These are phyloP conservation scores for Digitonthophagus gazella DNA, from an alignment of 2,888 invertebrate species.

Conservation along the genomic window DNA sequence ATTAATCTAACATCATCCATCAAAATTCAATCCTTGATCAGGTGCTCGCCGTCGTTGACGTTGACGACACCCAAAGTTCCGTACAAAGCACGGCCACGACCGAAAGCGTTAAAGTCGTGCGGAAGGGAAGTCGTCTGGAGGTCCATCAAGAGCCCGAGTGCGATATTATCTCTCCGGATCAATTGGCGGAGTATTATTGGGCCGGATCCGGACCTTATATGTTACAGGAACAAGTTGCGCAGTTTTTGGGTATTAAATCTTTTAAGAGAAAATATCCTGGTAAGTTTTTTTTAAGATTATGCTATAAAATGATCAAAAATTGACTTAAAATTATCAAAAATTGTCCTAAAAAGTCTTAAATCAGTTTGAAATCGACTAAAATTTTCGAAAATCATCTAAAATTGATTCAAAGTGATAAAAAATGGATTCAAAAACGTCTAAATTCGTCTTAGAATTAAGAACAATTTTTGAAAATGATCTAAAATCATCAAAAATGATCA, in stretches of 20 bases:
- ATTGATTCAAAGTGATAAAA: too few species aligned
- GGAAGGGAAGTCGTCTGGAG: conserved; percentile 41
- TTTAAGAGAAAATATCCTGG: conserved; percentile 97
- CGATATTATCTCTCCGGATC: conserved; percentile 66
- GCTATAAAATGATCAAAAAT: too few species aligned
- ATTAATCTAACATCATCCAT: too few species aligned
- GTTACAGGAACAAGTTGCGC: conserved; percentile 95
- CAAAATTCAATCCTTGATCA: too few species aligned
- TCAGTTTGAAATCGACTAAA: too few species aligned
- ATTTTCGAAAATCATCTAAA: too few species aligned
- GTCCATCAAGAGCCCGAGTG: conserved; percentile 46
- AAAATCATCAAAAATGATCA: too few species aligned
- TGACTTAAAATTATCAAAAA: too few species aligned
- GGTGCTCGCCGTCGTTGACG: conserved; percentile 36
- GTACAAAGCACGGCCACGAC: conserved; percentile 71
- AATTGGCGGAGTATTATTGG: conserved; percentile 94
- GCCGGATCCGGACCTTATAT: conserved; percentile 78
- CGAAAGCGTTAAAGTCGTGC: conserved; percentile 56
- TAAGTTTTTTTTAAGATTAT: conserved; percentile 51
- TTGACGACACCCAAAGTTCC: conserved; percentile 81
- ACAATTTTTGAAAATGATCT: too few species aligned
- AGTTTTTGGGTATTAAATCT: conserved; percentile 91
- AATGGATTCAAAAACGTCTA: too few species aligned
- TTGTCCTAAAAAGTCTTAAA: too few species aligned
- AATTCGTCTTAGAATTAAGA: too few species aligned